Percentiles rank a stretch among this genome's conserved stretches.
These are phyloP conservation scores for Zaprionus vittiger DNA, from an alignment of 1,140 invertebrate species.

Conservation along the genomic window DNA sequence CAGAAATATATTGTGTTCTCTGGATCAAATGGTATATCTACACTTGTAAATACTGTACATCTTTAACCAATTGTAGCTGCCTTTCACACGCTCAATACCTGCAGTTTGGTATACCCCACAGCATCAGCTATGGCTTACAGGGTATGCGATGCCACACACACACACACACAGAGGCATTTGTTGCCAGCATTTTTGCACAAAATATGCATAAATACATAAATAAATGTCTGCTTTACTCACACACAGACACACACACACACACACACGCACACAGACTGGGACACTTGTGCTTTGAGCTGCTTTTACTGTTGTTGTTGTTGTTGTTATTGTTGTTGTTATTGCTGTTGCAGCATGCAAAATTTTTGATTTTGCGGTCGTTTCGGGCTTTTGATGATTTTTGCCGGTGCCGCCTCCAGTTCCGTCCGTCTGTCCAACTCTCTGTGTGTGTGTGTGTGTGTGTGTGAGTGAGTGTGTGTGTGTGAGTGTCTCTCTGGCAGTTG, in stretches of 20 bases:
- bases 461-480: slow-evolving; percentile 19
- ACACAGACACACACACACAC: slow-evolving; percentile 7
- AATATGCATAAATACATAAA: slow-evolving; percentile 80
- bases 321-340: slow-evolving; percentile 5
- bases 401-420: slow-evolving; percentile 35
- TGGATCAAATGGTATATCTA: too few relatives aligned
- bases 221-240: slow-evolving; percentile 59
- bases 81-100: too few relatives aligned
- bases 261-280: slow-evolving; percentile 24
- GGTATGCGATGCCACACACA: slow-evolving; percentile 35
- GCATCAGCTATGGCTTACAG: neutral
- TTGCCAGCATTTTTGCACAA: slow-evolving; percentile 61
- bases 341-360: slow-evolving; percentile 30
- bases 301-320: slow-evolving; percentile 23
- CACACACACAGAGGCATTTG: slow-evolving; percentile 46
- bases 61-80: too few relatives aligned
- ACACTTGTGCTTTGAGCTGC: slow-evolving; percentile 12
- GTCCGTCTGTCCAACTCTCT: neutral
- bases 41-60: too few relatives aligned
- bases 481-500: slow-evolving; percentile 8
- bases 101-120: neutral
- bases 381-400: slow-evolving; percentile 60
- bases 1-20: too few relatives aligned
- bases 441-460: neutral
- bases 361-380: slow-evolving; percentile 68